These are phyloP conservation scores for Aplodontia rufa DNA, from an alignment of 2,113 vertebrate genomes.

Conservation along the genomic window DNA sequence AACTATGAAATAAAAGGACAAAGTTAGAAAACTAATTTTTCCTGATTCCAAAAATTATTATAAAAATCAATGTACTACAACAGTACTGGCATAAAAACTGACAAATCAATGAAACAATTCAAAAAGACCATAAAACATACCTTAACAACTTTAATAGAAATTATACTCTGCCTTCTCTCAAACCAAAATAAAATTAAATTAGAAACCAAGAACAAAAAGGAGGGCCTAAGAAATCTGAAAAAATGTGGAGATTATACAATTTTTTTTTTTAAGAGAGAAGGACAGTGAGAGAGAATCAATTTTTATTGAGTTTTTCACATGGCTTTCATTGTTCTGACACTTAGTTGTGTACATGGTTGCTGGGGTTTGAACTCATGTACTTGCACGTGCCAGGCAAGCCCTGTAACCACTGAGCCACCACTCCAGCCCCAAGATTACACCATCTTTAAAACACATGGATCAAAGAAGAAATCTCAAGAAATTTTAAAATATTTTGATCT, in stretches of 20 bases:
- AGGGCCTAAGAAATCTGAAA: background rate
- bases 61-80: background rate
- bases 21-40: background rate
- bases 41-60: background rate
- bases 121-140: background rate
- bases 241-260: background rate
- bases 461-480: background rate
- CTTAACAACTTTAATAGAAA: background rate
- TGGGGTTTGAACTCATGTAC: no score
- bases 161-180: background rate
- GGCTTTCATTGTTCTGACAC: no score
- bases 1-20: background rate
- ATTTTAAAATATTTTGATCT: background rate
- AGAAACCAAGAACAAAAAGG: background rate
- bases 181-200: background rate
- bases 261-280: no score
- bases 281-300: no score
- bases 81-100: background rate
- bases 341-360: no score
- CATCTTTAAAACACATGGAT: background rate
- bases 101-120: background rate
- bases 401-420: no score
- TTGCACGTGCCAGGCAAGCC: no score
- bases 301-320: no score
- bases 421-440: no score